phyloP scores from a whole-genome alignment of 2,797 vertebrate genomes.

The Galagoides demidoff region DNA sequence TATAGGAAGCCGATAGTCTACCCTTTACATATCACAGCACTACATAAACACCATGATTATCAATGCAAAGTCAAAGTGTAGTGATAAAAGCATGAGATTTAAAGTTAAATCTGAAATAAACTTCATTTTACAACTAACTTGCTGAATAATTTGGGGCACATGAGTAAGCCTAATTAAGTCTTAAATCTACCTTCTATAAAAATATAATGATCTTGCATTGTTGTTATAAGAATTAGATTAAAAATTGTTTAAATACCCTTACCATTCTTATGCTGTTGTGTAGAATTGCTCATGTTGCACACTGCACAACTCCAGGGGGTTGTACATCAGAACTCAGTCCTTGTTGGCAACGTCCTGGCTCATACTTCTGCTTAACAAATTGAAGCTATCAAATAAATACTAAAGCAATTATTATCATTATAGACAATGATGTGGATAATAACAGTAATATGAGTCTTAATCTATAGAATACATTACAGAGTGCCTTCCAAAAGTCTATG shows the following conservation, averaged over 20 bases:
- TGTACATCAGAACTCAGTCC: background rate
- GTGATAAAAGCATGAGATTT: background rate
- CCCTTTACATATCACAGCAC: background rate
- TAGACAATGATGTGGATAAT: background rate
- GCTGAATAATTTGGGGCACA: background rate
- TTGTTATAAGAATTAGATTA: background rate
- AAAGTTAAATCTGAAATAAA: background rate
- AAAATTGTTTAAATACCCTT: background rate
- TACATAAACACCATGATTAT: background rate
- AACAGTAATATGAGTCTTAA: slow-evolving; percentile 54
- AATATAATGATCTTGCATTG: background rate
- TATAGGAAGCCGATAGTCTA: background rate
- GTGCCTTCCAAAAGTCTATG: slow-evolving; percentile 68
- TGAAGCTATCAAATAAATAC: background rate
- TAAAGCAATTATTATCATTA: background rate
- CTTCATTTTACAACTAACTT: background rate
- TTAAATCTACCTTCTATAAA: background rate
- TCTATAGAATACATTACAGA: slow-evolving; percentile 80
- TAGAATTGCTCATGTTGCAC: background rate
- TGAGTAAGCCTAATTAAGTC: background rate
- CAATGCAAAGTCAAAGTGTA: background rate
- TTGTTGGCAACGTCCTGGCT: background rate
- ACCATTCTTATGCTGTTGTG: background rate
- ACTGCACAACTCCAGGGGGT: background rate
- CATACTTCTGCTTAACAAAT: background rate